phyloP scores from a whole-genome alignment of 1,140 invertebrate genomes.

The Trissolcus basalis region DNA sequence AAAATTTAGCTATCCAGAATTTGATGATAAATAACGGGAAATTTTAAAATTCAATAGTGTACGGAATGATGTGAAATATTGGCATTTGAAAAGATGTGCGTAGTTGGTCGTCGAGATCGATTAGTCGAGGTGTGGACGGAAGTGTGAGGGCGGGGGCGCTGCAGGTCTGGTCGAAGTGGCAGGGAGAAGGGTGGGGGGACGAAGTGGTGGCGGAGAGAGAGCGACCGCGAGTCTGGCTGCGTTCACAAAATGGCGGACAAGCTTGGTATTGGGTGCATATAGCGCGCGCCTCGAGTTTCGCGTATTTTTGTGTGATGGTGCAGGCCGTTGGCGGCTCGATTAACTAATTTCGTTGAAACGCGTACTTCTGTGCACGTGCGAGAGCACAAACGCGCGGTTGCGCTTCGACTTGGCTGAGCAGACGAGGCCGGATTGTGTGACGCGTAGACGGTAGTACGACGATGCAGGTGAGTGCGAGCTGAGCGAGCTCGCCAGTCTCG shows the following conservation, averaged over 20 bases:
- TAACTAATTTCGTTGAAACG: constrained; percentile 6
- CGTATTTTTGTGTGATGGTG: constrained; percentile 22
- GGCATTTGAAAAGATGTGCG: too few relatives aligned
- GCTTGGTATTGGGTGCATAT: constrained; percentile 30
- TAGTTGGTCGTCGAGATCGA: neutral
- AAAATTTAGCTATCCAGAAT: too few relatives aligned
- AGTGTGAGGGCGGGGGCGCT: constrained; percentile 11
- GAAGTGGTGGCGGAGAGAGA: constrained; percentile 4
- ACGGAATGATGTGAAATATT: too few relatives aligned
- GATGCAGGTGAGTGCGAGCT: constrained; percentile 74
- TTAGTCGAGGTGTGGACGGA: neutral
- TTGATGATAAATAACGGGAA: too few relatives aligned
- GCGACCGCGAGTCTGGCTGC: constrained; percentile 3
- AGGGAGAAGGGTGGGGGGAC: neutral
- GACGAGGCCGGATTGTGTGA: constrained; percentile 55
- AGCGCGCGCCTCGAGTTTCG: constrained; percentile 17
- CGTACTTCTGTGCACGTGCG: neutral
- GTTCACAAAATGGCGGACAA: constrained; percentile 55
- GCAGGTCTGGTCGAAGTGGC: neutral
- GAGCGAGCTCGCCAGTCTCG: neutral
- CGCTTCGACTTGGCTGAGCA: neutral
- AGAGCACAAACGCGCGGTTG: neutral
- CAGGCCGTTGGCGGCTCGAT: neutral
- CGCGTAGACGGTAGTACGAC: constrained; percentile 70
- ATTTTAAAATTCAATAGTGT: too few relatives aligned